These are phyloP conservation scores for Chloropsis cyanopogon DNA, from an alignment of 2,113 vertebrate species.

Conservation along the genomic window DNA sequence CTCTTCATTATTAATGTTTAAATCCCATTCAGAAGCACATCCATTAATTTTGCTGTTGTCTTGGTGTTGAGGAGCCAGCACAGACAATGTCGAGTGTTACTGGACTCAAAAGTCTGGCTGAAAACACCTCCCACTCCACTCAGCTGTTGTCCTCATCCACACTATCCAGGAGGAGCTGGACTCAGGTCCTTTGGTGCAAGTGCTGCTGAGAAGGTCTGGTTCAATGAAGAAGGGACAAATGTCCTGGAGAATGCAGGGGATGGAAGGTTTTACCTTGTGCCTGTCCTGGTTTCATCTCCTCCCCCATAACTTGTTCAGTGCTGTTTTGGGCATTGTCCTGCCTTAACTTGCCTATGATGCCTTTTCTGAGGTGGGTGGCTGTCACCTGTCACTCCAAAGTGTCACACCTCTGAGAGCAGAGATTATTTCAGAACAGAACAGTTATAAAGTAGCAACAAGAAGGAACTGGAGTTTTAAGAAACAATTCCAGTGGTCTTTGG, in stretches of 20 bases:
- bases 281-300: neutral
- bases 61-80: neutral
- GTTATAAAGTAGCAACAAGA: neutral
- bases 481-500: neutral
- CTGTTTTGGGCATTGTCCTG: neutral
- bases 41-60: neutral
- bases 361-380: neutral
- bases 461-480: neutral
- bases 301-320: neutral
- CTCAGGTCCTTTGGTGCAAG: neutral
- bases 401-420: neutral
- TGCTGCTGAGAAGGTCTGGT: neutral
- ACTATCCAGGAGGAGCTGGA: fast-evolving
- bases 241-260: neutral
- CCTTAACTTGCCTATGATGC: neutral
- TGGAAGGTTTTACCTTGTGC: neutral
- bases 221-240: neutral
- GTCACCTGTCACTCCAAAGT: neutral
- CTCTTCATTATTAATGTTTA: neutral
- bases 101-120: neutral
- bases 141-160: neutral
- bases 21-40: neutral
- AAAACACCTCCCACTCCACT: neutral
- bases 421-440: neutral
- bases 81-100: neutral